Evolutionary conservation across 2,797 vertebrate species (phyloP).

Genomic region (Momotus momota): DNA sequence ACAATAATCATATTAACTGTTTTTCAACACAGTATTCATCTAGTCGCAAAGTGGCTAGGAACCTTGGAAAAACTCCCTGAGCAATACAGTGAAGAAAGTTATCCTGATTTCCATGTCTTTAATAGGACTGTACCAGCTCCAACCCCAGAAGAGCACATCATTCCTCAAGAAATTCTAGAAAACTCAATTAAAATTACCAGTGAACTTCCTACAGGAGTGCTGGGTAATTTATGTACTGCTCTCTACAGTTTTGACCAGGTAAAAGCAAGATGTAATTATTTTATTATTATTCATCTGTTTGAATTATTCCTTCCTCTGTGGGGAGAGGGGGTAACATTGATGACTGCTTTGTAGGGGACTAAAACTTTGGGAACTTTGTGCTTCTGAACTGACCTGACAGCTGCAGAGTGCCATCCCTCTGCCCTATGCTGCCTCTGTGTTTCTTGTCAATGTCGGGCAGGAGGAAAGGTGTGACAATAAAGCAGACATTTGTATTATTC

Average conservation of each 20-base stretch:
- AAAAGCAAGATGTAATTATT: not conserved
- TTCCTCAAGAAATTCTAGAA: constrained; percentile 86
- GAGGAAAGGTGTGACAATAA: not conserved
- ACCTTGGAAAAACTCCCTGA: constrained; percentile 84
- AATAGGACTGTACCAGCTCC: constrained; percentile 83
- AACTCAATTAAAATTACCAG: constrained; percentile 87
- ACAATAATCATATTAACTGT: not conserved
- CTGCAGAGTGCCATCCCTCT: not conserved
- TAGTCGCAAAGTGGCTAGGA: constrained; percentile 83
- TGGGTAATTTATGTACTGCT: constrained; percentile 83
- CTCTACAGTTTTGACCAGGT: constrained; percentile 87
- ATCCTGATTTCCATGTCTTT: constrained; percentile 83
- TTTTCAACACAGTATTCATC: constrained; percentile 83
- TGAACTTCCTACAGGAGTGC: constrained; percentile 85
- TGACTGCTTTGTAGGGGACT: not conserved
- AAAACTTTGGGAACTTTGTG: not conserved
- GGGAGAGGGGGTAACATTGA: not conserved
- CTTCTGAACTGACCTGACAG: not conserved
- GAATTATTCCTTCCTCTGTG: not conserved
- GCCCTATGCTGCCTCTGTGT: not conserved
- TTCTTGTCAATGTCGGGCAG: not conserved
- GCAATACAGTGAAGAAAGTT: constrained; percentile 69
- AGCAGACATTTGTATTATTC: not conserved
- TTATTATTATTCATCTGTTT: not conserved
- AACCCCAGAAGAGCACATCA: constrained; percentile 79